phyloP scores from a whole-genome alignment of 2,113 vertebrate species.

The Phylloscopus trochilus region DNA sequence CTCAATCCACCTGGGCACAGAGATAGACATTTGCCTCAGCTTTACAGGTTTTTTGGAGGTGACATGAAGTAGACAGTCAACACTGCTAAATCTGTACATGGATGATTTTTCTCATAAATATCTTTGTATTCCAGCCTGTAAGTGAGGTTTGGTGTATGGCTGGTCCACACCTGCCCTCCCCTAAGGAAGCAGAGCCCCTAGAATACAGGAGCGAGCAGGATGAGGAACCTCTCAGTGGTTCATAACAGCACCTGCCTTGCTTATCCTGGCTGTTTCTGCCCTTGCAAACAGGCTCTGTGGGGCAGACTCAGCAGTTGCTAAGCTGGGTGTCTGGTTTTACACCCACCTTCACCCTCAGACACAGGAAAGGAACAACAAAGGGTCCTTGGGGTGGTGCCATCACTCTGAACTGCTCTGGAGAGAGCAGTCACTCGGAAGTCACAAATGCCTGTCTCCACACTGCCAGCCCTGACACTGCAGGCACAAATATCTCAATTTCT shows the following conservation, averaged over 20 bases:
- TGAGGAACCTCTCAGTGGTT: not conserved
- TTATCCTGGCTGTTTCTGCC: not conserved
- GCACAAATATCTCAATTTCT: not conserved
- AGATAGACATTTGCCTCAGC: not conserved
- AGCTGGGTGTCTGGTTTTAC: not conserved
- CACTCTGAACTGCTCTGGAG: not conserved
- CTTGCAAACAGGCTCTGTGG: not conserved
- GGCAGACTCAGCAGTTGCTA: not conserved
- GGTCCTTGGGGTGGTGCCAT: not conserved
- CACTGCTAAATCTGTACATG: not conserved
- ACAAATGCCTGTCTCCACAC: not conserved
- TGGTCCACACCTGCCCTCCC: rapidly evolving
- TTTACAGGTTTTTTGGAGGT: not conserved
- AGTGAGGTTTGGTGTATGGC: not conserved
- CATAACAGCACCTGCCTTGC: not conserved
- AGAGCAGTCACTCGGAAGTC: not conserved
- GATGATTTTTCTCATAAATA: not conserved
- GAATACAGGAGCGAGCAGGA: not conserved
- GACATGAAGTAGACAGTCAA: not conserved
- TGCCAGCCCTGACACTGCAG: not conserved
- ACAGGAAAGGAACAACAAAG: not conserved
- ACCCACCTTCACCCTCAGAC: not conserved
- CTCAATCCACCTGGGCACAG: not conserved
- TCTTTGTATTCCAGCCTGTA: not conserved
- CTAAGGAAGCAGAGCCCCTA: rapidly evolving